Percentiles rank a stretch among this genome's conserved stretches.
Conservation (phyloP, 2,113 vertebrate species). For the Cervus canadensis region DNA sequence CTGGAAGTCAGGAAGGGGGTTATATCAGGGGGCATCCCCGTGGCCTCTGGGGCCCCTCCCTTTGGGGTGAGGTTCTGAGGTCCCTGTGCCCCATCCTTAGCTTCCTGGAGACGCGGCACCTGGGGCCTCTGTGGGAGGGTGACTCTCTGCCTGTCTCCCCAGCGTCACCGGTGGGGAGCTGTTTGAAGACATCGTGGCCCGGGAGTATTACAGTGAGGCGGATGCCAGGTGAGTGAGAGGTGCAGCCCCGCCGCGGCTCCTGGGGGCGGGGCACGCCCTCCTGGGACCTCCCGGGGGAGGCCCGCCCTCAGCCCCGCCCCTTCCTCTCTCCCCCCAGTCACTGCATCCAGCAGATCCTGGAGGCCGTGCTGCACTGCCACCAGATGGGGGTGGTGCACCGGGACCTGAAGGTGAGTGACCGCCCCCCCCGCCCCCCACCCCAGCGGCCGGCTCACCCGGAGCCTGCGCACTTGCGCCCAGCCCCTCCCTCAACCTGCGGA, state of each 20-base stretch:
- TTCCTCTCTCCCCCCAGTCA: constrained; percentile 62
- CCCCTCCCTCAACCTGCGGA: not conserved
- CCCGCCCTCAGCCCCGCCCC: not conserved
- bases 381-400: too few species aligned
- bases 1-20: not conserved
- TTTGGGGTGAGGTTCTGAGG: not conserved
- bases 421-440: not conserved
- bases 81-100: not conserved
- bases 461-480: not conserved
- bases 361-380: constrained; percentile 89
- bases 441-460: fast-evolving
- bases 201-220: constrained; percentile 87
- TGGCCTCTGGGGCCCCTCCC: not conserved
- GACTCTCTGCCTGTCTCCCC: not conserved
- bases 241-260: not conserved
- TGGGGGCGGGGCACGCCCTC: not conserved
- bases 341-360: constrained; percentile 84
- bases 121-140: not conserved
- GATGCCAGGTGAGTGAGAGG: constrained; percentile 84
- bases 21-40: not conserved
- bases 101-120: not conserved
- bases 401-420: too few species aligned
- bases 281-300: not conserved
- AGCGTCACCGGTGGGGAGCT: constrained; percentile 86
- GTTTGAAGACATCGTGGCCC: constrained; percentile 88